Conservation (phyloP, 2,113 vertebrate species). For the Gopherus flavomarginatus region DNA sequence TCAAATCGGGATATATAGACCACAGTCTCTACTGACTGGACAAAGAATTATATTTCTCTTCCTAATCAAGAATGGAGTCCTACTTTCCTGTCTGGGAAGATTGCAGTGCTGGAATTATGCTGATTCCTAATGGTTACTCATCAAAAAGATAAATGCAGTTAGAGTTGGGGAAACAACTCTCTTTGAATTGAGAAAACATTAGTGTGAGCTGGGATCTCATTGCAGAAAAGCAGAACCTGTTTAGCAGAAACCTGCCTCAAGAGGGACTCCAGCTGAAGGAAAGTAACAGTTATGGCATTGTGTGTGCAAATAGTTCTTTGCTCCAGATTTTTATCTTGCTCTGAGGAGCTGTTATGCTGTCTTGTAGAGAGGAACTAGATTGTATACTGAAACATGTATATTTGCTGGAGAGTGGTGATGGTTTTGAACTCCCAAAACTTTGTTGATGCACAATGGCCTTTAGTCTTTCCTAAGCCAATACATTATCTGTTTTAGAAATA, state of each 20-base stretch:
- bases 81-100: background rate
- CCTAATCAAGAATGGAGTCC: accelerated
- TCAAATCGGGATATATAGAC: background rate
- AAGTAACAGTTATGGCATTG: accelerated
- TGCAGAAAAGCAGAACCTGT: accelerated
- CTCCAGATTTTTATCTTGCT: background rate
- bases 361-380: background rate
- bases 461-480: background rate
- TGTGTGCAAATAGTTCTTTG: background rate
- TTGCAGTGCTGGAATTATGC: accelerated
- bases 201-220: accelerated
- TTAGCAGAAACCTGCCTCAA: accelerated
- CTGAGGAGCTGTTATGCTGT: background rate
- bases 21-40: accelerated
- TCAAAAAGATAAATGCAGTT: accelerated
- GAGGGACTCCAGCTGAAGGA: no score
- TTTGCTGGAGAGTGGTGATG: background rate
- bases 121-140: background rate
- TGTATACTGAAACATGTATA: background rate
- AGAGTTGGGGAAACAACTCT: accelerated
- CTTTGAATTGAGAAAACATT: accelerated
- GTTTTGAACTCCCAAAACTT: background rate
- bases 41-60: background rate
- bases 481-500: background rate
- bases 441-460: background rate